phyloP scores from a whole-genome alignment of 2,888 invertebrate genomes.

The Sinohyriopsis cumingii region DNA sequence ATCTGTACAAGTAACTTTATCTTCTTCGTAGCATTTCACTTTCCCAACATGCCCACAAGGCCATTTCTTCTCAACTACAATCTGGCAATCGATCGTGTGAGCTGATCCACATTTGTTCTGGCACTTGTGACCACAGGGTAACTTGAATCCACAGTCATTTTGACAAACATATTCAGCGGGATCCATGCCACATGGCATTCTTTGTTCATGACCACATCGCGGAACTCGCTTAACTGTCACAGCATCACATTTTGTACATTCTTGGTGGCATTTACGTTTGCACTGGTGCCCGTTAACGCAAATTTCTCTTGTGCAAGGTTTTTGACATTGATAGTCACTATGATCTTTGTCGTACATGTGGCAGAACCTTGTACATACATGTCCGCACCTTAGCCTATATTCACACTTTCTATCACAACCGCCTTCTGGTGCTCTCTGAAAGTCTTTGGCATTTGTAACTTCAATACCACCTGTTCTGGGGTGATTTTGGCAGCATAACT shows the following conservation, averaged over 20 bases:
- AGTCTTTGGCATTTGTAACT: slow-evolving; percentile 28
- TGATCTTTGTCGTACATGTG: slow-evolving; percentile 72
- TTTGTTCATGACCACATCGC: slow-evolving; percentile 57
- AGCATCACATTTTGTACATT: slow-evolving; percentile 47
- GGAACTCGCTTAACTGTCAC: slow-evolving; percentile 47
- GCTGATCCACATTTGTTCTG: slow-evolving; percentile 34
- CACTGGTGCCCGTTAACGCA: slow-evolving; percentile 41
- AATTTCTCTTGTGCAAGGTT: slow-evolving; percentile 34
- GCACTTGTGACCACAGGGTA: slow-evolving; percentile 47
- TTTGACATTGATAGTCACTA: slow-evolving; percentile 62
- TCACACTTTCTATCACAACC: slow-evolving; percentile 49
- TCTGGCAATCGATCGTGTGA: slow-evolving; percentile 26
- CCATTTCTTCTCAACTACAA: slow-evolving; percentile 25
- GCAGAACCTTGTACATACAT: slow-evolving; percentile 50
- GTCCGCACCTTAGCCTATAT: slow-evolving; percentile 52
- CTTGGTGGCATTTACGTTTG: slow-evolving; percentile 74
- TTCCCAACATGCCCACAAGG: slow-evolving; percentile 36
- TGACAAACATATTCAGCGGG: slow-evolving; percentile 49
- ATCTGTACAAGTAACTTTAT: slow-evolving; percentile 21
- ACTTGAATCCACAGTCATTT: slow-evolving; percentile 34
- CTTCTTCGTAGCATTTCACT: slow-evolving; percentile 27
- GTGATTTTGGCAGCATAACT: slow-evolving; percentile 57
- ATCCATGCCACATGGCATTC: slow-evolving; percentile 52
- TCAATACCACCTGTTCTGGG: slow-evolving; percentile 24
- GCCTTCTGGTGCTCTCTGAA: slow-evolving; percentile 44